Evolutionary conservation across 2,888 invertebrate species (phyloP), one percentile per base, ranked within the genome.

Genomic region (Congeria kusceri): DNA sequence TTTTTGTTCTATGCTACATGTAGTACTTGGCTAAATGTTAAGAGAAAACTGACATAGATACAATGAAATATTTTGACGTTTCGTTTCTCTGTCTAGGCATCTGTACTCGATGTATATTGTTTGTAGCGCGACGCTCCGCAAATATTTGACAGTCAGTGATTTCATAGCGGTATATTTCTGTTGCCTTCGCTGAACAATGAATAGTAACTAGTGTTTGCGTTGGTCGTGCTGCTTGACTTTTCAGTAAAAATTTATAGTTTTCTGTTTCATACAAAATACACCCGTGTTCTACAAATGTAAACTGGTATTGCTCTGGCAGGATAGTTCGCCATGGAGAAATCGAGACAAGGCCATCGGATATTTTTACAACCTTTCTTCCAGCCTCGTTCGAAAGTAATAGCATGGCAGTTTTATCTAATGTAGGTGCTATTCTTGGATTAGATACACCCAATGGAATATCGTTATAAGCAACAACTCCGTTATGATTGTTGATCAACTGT

Each of bases 281-380:
- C 13, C 39, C 56, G 11, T 56, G 53, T 23, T 29, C 56, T 18
- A 66, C 20, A 23, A 66, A 66, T 23, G 53, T 32, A 49, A 66
- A 66, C 3, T 27, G 9, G 56, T 66, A 66, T 11, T 56, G 20
- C 5, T 66, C 66, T 23, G 25, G 11, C 4, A 13, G 39, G 20
- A 66, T 28, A 20, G n/a, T 39, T 66, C 39, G 53, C 66, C 66
- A 66, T 28, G 25, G 64, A 23, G 56, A 66, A 9, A 56, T 23
- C 9, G 39, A 23, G 2, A 56, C 56, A 7, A 13, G 20, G 29
- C 28, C 29, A 29, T 66, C 56, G 3, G 15, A 25, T 15, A 13
- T n/a, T n/a, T 56, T 66, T 32, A 13, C 15, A 56, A 66, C 56
- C 11, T 32, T 15, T 32, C 56, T 25, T 23, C 56, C 56, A 25